Percentiles rank a stretch among this genome's conserved stretches.
Evolutionary conservation across 2,113 vertebrate genomes (phyloP).

Genomic region (Corvus moneduloides): DNA sequence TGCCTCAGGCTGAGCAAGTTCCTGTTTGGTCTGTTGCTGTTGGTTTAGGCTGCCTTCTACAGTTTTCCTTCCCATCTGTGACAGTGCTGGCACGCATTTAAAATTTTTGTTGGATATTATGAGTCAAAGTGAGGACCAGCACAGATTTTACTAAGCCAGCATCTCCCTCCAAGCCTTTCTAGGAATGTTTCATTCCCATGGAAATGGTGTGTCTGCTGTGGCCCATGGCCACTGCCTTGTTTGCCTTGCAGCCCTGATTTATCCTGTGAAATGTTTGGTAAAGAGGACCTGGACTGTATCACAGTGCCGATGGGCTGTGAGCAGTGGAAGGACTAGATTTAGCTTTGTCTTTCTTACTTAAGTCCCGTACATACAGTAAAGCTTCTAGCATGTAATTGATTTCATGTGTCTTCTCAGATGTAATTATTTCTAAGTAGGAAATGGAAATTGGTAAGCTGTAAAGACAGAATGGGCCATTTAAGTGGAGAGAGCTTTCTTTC

Average conservation of each 20-base stretch:
- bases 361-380: not conserved
- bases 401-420: not conserved
- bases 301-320: not conserved
- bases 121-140: not conserved
- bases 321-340: not conserved
- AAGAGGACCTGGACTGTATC: not conserved
- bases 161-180: not conserved
- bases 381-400: not conserved
- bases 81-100: not conserved
- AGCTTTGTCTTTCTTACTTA: not conserved
- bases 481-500: not conserved
- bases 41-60: not conserved
- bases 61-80: not conserved
- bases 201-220: not conserved
- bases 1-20: not conserved
- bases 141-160: not conserved
- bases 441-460: not conserved
- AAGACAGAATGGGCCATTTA: not conserved
- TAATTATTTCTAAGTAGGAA: not conserved
- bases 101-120: not conserved
- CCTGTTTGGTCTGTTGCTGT: not conserved
- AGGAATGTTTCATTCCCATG: not conserved
- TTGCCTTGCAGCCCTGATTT: not conserved
- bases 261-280: not conserved
- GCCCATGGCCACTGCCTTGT: accelerated